A percentile compares a stretch with the other conserved stretches of the same genome.
Evolutionary conservation across 2,113 vertebrate genomes (phyloP).

Genomic region (Cyprinodon variegatus): DNA sequence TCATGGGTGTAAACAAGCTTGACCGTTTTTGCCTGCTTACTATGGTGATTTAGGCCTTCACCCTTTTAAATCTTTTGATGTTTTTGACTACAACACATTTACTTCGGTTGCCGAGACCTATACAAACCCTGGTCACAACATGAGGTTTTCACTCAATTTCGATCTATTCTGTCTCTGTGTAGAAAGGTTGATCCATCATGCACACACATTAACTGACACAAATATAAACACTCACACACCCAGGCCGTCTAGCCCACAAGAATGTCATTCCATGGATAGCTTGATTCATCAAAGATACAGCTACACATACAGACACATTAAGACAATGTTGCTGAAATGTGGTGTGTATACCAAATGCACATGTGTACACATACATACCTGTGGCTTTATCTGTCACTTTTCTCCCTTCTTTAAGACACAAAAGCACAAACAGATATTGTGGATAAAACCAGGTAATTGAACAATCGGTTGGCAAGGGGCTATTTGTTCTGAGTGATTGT

Average conservation of each 20-base stretch:
- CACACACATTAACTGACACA: slow-evolving; percentile 20
- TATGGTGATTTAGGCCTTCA: background rate
- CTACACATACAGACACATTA: slow-evolving; percentile 32
- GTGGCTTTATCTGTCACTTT: slow-evolving; percentile 46
- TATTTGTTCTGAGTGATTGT: slow-evolving; percentile 54
- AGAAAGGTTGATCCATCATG: slow-evolving; percentile 70
- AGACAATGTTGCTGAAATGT: slow-evolving; percentile 33
- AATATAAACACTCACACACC: slow-evolving; percentile 28
- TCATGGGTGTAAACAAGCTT: background rate
- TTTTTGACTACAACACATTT: background rate
- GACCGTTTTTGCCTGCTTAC: background rate
- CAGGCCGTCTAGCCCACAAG: slow-evolving; percentile 45
- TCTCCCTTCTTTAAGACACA: slow-evolving; percentile 13
- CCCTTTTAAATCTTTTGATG: background rate
- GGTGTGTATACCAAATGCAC: slow-evolving; percentile 21
- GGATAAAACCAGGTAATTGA: slow-evolving; percentile 54
- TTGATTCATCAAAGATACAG: slow-evolving; percentile 65
- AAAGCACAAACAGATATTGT: slow-evolving; percentile 13
- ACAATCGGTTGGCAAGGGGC: slow-evolving; percentile 32
- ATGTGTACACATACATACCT: slow-evolving; percentile 32
- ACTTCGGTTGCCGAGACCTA: slow-evolving; percentile 29
- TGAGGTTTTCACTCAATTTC: slow-evolving; percentile 50
- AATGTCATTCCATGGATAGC: slow-evolving; percentile 68
- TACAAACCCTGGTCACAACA: slow-evolving; percentile 55
- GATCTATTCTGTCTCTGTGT: slow-evolving; percentile 62